Evolutionary conservation across 2,113 vertebrate genomes (phyloP), one percentile per base, ranked within the genome.

Genomic region (Varanus komodoensis): DNA sequence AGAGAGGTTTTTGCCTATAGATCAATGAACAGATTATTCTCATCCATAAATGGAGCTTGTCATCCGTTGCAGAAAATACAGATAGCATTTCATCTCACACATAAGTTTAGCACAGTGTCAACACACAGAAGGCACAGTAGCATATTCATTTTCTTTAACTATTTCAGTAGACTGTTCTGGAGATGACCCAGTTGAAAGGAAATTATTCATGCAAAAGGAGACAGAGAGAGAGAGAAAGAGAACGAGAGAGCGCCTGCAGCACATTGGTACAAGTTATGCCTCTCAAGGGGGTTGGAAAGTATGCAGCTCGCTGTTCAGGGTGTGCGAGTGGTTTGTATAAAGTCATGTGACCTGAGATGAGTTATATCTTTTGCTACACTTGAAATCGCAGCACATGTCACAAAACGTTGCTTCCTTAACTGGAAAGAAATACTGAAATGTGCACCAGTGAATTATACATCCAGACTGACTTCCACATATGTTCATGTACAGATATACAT

Each of bases 201-300:
- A 94, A 90, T 87, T 89, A 91, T 85, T 92, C 86, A 84, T 71
- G 73, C 83, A 11, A 78, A 74, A 86, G 89, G 89, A 89, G 44
- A 25, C 86, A 54, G 54, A 54, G 54, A 54, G 54, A 54, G 54
- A 54, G 54, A 54, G 54, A 54, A 12, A 54, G 54, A n/a, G 52
- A 34, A 52, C 68, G n/a, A 94, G 90, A 34, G 69, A 82, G 0
- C 34, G 61, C 75, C 77, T 61, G 64, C 64, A 0, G 54, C 21
- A 14, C 27, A 86, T 69, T 77, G 48, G 27, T 32, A 71, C 67
- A 69, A 79, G 83, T 69, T 69, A 86, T 48, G 64, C 17, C 34
- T 86, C 34, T 86, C 75, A 86, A 86, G 89, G 82, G 50, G 52
- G 57, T 21, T n/a, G 50, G 52, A 54, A 86, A 79, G 14, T 54